Evolutionary conservation across 2,888 invertebrate species (phyloP).

Genomic region (Globia sparganii): DNA sequence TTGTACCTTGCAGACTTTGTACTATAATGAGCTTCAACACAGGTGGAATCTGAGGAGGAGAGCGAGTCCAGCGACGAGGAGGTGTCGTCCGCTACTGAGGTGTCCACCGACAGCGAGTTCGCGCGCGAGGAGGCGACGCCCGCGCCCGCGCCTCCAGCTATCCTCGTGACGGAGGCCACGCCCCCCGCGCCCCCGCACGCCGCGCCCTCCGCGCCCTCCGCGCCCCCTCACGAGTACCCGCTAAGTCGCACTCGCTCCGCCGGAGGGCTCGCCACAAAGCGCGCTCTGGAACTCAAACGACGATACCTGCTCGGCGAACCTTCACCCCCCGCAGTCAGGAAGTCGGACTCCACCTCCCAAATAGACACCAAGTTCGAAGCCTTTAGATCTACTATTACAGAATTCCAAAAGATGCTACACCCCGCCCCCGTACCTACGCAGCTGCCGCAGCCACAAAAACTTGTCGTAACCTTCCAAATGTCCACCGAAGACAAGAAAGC

Average conservation of each 20-base stretch:
- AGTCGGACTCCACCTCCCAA: constrained; percentile 95
- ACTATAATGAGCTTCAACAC: constrained; percentile 64
- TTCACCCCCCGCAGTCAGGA: constrained; percentile 93
- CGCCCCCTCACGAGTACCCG: constrained; percentile 92
- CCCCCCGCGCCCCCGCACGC: constrained; percentile 93
- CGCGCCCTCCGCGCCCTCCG: constrained; percentile 92
- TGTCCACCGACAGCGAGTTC: constrained; percentile 97
- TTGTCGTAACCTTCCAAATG: constrained; percentile 77
- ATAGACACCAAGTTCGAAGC: constrained; percentile 96
- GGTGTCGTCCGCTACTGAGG: constrained; percentile 97
- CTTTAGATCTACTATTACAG: constrained; percentile 96
- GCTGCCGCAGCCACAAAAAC: constrained; percentile 69
- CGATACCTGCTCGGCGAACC: constrained; percentile 95
- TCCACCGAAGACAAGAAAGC: constrained; percentile 83
- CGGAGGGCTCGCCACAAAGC: constrained; percentile 96
- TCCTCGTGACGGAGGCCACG: constrained; percentile 94
- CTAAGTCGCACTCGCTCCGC: constrained; percentile 96
- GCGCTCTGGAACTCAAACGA: constrained; percentile 96
- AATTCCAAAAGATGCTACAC: constrained; percentile 96
- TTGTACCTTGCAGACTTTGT: constrained; percentile 22
- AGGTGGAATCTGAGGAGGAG: constrained; percentile 89
- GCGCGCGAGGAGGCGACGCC: constrained; percentile 94
- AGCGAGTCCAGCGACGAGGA: constrained; percentile 93
- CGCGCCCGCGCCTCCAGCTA: constrained; percentile 94
- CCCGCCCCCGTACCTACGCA: constrained; percentile 90